Evolutionary conservation across 2,113 vertebrate genomes (phyloP).

Genomic region (Coreoperca whiteheadi): DNA sequence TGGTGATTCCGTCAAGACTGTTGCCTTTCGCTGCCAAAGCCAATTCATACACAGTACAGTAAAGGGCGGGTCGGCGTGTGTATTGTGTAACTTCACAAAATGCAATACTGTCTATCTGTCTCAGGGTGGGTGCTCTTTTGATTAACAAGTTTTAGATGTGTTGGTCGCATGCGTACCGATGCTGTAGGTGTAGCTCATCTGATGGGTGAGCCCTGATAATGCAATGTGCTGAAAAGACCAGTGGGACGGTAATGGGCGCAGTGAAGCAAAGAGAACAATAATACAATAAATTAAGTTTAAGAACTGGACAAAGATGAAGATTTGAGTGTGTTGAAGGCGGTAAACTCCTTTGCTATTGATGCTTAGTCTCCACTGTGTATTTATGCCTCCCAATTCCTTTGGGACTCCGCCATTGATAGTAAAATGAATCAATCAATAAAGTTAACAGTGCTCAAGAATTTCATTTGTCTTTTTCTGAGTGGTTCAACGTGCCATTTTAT

Average conservation of each 20-base stretch:
- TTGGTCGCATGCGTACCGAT: constrained; percentile 8
- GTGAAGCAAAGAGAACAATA: constrained; percentile 16
- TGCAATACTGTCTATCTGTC: constrained; percentile 15
- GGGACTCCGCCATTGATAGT: constrained; percentile 28
- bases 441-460: constrained; percentile 16
- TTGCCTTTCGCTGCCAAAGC: constrained; percentile 19
- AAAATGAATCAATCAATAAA: constrained; percentile 62
- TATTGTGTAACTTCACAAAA: constrained; percentile 7
- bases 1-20: not conserved
- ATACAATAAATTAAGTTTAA: not conserved
- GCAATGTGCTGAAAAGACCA: not conserved
- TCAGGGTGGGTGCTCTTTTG: constrained; percentile 36
- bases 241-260: not conserved
- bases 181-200: constrained; percentile 34
- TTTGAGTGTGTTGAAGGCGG: constrained; percentile 15
- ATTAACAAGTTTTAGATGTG: constrained; percentile 49
- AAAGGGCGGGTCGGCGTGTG: not conserved
- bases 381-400: constrained; percentile 26
- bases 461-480: constrained; percentile 26
- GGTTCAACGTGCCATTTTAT: not conserved
- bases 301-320: not conserved
- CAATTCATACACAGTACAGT: not conserved
- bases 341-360: constrained; percentile 7
- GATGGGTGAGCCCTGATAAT: constrained; percentile 10
- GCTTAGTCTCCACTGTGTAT: constrained; percentile 38